Evolutionary conservation across 2,888 invertebrate genomes (phyloP), one percentile per base, ranked within the genome.

Genomic region (Resseliella maxima): DNA sequence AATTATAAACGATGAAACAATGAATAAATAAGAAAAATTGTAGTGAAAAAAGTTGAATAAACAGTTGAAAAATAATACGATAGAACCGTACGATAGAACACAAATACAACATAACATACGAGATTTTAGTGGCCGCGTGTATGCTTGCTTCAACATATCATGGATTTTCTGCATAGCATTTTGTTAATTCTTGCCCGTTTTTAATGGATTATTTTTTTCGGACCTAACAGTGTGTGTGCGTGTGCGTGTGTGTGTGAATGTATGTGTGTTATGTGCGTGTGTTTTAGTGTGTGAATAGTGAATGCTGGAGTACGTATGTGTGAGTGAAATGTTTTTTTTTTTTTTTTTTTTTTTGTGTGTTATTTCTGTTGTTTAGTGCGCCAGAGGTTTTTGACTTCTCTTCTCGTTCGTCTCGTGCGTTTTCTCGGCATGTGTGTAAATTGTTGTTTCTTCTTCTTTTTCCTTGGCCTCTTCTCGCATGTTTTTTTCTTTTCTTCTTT

Each of bases 391-490:
- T 72, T 72, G 72, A 72, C 72, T 72, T 72, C 72, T 31, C 72
- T 72, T 72, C 72, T 72, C 72, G 72, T 72, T 72, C 72, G 72
- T 72, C 72, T 72, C 72, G 72, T 72, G 72, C 72, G 72, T 72
- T 72, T 72, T 72, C 72, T 72, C 31, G 72, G 72, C 72, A 72
- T 72, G 72, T 72, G 72, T 72, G 35, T 72, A 72, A 72, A 72
- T 72, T 31, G 31, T 72, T 72, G 72, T 31, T 72, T 6, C 72
- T 72, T 72, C 72, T 72, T 72, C 72, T 72, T 72, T 31, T 72
- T 72, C 72, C 31, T 72, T 72, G 72, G 31, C 72, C 72, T 72
- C 72, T 72, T 72, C 72, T 72, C n/a, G n/a, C n/a, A n/a, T n/a
- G n/a, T n/a, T n/a, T n/a, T n/a, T n/a, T n/a, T n/a, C n/a, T n/a